Evolutionary conservation across 35 echinoderm and acorn worm species (phyloP), one percentile per base, ranked within the genome.

Genomic region (Apostichopus parvimensis): DNA sequence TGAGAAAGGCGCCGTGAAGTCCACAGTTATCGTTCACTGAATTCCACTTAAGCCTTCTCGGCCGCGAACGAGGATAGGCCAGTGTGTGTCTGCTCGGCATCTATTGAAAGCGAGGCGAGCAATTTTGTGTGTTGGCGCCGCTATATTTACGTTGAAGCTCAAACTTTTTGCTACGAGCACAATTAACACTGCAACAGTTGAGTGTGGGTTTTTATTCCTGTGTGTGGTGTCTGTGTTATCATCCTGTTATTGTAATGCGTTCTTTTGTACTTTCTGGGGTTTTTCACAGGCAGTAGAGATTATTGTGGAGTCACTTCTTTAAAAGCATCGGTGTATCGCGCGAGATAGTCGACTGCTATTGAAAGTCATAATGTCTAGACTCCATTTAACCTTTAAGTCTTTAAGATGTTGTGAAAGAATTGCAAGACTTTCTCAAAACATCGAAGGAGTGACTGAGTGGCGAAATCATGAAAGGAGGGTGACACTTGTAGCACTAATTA

Each of bases 91-190:
- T 56, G 56, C 34, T 24, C 34, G 90, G 79, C 72, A 64, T 78
- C 94, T 92, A 95, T 95, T 95, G 90, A 95, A 91, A 84, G 81
- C 85, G 59, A 84, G 72, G 79, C 89, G 77, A 92, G 81, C 94
- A 91, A 95, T 95, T 95, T 95, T 82, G 79, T 72, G 77, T 59
- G 28, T 79, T 92, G 94, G 94, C 94, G 94, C 94, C 94, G 82
- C 84, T 77, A 83, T 92, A 95, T 95, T 95, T 95, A 95, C 87
- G 94, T 95, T 68, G 53, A 9, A 77, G 65, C 56, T 87, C 90
- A 92, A 57, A 76, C 81, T 18, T 84, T 58, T 55, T 21, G 81
- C 22, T 14, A 9, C 6, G 81, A 59, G 81, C 58, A 17, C 81
- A 84, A 84, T 84, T 84, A 84, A 60, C 55, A 84, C 81, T 58